Evolutionary conservation across 2,113 vertebrate species (phyloP).

Genomic region (Corvus cornix): DNA sequence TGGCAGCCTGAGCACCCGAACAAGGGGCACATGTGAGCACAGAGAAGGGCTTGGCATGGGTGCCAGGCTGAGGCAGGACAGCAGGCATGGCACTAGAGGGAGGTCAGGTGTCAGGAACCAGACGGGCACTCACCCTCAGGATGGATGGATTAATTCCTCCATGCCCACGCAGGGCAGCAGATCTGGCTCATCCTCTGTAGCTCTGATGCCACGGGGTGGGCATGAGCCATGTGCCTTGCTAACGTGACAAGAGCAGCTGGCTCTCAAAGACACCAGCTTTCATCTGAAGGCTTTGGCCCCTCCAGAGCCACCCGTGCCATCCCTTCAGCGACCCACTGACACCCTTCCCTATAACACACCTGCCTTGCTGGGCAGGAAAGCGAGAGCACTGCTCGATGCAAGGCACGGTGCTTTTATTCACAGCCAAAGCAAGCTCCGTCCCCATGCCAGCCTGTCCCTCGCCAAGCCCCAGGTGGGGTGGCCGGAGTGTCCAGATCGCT

Average conservation of each 20-base stretch:
- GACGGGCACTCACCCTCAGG: accelerated
- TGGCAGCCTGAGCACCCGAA: accelerated
- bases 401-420: background rate
- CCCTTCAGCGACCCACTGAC: background rate
- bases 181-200: background rate
- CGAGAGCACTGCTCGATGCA: accelerated
- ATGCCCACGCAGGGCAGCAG: background rate
- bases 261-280: background rate
- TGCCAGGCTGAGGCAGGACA: background rate
- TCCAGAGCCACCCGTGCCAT: accelerated
- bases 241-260: accelerated
- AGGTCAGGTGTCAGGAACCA: background rate
- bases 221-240: background rate
- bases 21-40: accelerated
- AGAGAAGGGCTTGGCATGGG: background rate
- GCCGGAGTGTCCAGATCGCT: accelerated
- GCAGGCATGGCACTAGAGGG: background rate
- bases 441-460: background rate
- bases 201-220: accelerated
- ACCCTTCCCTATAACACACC: background rate
- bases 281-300: background rate
- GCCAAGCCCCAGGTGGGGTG: background rate
- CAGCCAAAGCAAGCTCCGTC: background rate
- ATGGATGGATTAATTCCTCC: background rate
- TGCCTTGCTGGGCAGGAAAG: accelerated